A percentile compares a stretch with the other conserved stretches of the same genome.
These are phyloP conservation scores for Synodontis membranacea DNA, from an alignment of 2,113 vertebrate species.

Conservation along the genomic window DNA sequence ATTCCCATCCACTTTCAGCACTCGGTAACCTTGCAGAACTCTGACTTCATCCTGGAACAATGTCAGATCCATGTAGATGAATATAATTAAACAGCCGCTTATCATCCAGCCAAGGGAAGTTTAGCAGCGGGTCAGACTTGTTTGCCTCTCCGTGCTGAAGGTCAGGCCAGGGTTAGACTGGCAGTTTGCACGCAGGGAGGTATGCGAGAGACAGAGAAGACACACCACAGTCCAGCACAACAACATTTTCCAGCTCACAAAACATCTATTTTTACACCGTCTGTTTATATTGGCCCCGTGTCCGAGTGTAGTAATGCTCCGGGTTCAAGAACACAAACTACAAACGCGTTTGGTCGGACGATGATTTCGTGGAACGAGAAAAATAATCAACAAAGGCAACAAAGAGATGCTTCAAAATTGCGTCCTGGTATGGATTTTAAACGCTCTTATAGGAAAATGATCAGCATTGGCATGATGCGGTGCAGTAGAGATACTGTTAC, in stretches of 20 bases:
- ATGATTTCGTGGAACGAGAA: neutral
- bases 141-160: conserved; percentile 77
- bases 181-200: conserved; percentile 47
- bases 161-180: conserved; percentile 76
- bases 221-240: conserved; percentile 29
- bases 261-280: conserved; percentile 49
- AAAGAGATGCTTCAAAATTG: neutral
- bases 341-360: neutral
- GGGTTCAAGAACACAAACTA: neutral
- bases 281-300: conserved; percentile 39
- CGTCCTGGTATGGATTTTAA: neutral
- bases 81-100: conserved; percentile 86
- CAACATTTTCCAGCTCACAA: conserved; percentile 53
- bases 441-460: neutral
- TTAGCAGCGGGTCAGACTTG: conserved; percentile 74
- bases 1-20: conserved; percentile 57
- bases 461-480: neutral
- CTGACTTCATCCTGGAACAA: conserved; percentile 82
- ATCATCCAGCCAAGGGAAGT: conserved; percentile 76
- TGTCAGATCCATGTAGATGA: conserved; percentile 87
- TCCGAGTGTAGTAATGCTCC: conserved; percentile 5
- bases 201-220: conserved; percentile 44
- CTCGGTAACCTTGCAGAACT: conserved; percentile 75
- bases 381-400: neutral
- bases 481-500: neutral